These are phyloP conservation scores for Limonius californicus DNA, from an alignment of 1,140 invertebrate genomes.

Conservation along the genomic window DNA sequence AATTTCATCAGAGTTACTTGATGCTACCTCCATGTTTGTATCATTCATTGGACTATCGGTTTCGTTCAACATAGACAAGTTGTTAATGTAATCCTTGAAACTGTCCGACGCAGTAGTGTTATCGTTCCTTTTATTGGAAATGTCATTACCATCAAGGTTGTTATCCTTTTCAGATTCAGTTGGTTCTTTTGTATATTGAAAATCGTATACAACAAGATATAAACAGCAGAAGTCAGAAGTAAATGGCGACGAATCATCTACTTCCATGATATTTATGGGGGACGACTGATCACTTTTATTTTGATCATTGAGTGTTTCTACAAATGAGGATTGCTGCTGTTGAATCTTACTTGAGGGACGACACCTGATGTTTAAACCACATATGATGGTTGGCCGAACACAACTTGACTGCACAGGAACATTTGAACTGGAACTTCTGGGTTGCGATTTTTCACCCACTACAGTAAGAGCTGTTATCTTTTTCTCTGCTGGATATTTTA, in stretches of 20 bases:
- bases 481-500: slow-evolving; percentile 43
- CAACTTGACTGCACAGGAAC: not conserved
- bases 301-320: slow-evolving; percentile 29
- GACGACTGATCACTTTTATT: slow-evolving; percentile 23
- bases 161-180: slow-evolving; percentile 16
- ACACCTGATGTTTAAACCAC: slow-evolving; percentile 38
- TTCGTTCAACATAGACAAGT: not conserved
- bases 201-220: slow-evolving; percentile 57
- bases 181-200: slow-evolving; percentile 48
- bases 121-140: not conserved
- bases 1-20: not conserved
- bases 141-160: slow-evolving; percentile 19
- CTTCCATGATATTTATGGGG: slow-evolving; percentile 31
- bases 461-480: slow-evolving; percentile 53
- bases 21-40: not conserved
- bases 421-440: not conserved
- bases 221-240: slow-evolving; percentile 36
- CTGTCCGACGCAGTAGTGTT: not conserved
- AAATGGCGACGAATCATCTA: slow-evolving; percentile 19
- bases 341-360: slow-evolving; percentile 8
- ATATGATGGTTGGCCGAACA: slow-evolving; percentile 40
- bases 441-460: slow-evolving; percentile 44
- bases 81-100: slow-evolving; percentile 1
- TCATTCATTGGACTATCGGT: not conserved
- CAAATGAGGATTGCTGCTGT: slow-evolving; percentile 1